A percentile compares a stretch with the other conserved stretches of the same genome.
These are phyloP conservation scores for Rhopalosiphum padi DNA, from an alignment of 1,140 invertebrate genomes.

Conservation along the genomic window DNA sequence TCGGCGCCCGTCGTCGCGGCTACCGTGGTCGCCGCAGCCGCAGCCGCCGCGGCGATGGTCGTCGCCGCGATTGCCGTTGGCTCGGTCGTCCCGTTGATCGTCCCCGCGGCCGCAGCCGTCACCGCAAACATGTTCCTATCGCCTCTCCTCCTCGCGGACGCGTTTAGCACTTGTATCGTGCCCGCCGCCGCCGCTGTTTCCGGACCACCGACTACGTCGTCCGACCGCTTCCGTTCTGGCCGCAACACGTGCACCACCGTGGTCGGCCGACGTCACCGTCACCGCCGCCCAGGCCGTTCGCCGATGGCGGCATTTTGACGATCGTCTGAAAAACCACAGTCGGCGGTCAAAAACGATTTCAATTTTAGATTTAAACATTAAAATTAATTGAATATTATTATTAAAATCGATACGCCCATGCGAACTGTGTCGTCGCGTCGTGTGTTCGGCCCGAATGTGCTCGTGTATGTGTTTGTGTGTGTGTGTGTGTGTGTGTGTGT, in stretches of 20 bases:
- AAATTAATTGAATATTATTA: neutral
- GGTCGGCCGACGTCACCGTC: neutral
- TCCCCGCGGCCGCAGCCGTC: neutral
- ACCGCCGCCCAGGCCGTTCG: neutral
- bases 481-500: no score
- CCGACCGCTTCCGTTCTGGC: neutral
- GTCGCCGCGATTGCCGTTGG: neutral
- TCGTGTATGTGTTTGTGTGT: neutral
- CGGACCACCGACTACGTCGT: neutral
- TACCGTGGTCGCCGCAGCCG: neutral
- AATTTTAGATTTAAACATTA: neutral
- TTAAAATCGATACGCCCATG: neutral
- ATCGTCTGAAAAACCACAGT: neutral
- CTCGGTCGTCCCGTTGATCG: constrained; percentile 10
- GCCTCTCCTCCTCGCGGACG: no score
- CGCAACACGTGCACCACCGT: neutral
- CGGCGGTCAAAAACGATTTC: neutral
- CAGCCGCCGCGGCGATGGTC: neutral
- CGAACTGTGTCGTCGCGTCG: no score
- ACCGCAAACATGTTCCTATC: neutral
- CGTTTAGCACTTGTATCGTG: neutral
- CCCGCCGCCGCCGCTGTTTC: neutral
- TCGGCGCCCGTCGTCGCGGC: neutral
- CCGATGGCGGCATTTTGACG: neutral
- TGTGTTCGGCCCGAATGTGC: neutral